Percentiles rank a stretch among this genome's conserved stretches.
These are phyloP conservation scores for Tympanoctomys barrerae DNA, from an alignment of 2,797 vertebrate species.

Conservation along the genomic window DNA sequence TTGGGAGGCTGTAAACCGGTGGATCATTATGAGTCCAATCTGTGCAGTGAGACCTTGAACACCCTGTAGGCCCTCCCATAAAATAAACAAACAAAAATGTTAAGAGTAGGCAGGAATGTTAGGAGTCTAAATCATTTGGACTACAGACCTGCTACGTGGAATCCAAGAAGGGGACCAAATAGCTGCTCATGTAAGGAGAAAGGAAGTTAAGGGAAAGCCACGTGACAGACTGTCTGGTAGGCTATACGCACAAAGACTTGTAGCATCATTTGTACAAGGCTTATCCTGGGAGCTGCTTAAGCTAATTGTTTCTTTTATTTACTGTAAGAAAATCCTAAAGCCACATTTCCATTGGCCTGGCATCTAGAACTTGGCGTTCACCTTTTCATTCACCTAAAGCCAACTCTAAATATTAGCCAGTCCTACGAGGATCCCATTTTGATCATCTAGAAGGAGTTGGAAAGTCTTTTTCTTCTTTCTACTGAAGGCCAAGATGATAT, in stretches of 20 bases:
- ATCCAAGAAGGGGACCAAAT: background rate
- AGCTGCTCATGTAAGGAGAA: background rate
- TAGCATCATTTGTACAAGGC: background rate
- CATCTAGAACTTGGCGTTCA: conserved; percentile 52
- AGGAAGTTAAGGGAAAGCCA: background rate
- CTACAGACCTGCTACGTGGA: background rate
- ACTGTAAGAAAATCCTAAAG: conserved; percentile 14
- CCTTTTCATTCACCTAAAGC: conserved; percentile 39
- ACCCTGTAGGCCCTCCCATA: too few relatives aligned
- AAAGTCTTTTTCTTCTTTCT: background rate
- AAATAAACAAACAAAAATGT: too few relatives aligned
- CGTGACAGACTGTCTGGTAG: too few relatives aligned
- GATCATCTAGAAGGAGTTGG: background rate
- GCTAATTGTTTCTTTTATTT: conserved; percentile 25
- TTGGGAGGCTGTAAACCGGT: too few relatives aligned
- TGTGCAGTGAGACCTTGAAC: too few relatives aligned
- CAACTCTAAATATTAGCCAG: conserved; percentile 39
- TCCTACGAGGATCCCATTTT: background rate
- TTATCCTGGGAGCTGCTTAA: background rate
- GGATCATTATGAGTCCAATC: too few relatives aligned
- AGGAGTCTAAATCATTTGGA: background rate
- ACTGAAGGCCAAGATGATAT: background rate
- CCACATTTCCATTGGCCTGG: conserved; percentile 8
- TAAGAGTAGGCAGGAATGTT: background rate
- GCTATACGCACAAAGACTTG: background rate